Evolutionary conservation across 2,888 invertebrate genomes (phyloP), one percentile per base, ranked within the genome.

Genomic region (Pseudanteris insignis): DNA sequence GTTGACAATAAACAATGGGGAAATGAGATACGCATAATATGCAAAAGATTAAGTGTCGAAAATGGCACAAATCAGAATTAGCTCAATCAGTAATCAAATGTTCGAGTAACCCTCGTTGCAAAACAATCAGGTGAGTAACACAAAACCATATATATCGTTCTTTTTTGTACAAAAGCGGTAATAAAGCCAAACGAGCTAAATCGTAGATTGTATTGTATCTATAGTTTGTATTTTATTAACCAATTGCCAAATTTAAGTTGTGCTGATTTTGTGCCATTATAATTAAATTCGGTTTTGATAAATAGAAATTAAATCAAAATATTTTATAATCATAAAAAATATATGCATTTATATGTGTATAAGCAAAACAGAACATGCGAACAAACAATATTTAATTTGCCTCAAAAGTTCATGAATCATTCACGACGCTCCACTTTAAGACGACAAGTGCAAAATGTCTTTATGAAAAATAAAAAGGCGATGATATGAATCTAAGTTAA

Each of bases 81-180:
- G 63, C 21, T 57, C 63, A 37, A 32, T 14, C 13, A 48, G 57
- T 61, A 59, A 53, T 65, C 67, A 73, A 74, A 75, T 69, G 75
- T 69, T 76, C 75, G 76, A 75, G 74, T 74, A 74, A 69, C 72
- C 74, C 71, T 71, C 76, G 75, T 72, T 71, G 68, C 68, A n/a
- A n/a, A n/a, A n/a, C n/a, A 69, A 71, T 72, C 76, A 77, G 77
- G 77, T 77, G 77, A 77, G 77, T 77, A 77, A 77, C 73, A 70
- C 26, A 74, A 66, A 75, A 67, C 44, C 50, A 61, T 61, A 62
- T 62, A 40, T 62, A 57, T 62, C 71, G 73, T 76, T 75, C 72
- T 73, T 73, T 73, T 69, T 71, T 68, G 65, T 72, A 62, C 28
- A 37, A 26, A 46, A 58, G 25, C 46, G 25, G 8, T 46, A 18